A percentile compares a stretch with the other conserved stretches of the same genome.
phyloP scores from a whole-genome alignment of 2,113 vertebrate species.

The Chauna torquata region DNA sequence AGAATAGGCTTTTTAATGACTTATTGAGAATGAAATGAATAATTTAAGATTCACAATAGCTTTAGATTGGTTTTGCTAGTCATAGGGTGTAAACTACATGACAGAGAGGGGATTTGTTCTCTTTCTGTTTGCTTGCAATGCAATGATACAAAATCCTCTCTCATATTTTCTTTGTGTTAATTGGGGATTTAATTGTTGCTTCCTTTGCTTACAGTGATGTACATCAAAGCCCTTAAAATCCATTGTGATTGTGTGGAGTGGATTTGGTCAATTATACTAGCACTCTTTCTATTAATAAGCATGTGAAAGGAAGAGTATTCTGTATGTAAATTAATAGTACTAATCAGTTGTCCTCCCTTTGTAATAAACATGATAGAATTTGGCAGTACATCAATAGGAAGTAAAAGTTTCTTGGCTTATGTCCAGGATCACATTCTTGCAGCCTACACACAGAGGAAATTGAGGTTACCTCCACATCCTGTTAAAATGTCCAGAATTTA shows the following conservation, averaged over 20 bases:
- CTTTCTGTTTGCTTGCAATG: conserved; percentile 25
- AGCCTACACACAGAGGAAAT: background rate
- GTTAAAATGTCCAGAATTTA: background rate
- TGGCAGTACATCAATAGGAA: background rate
- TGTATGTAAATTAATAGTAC: conserved; percentile 49
- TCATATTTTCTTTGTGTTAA: conserved; percentile 53
- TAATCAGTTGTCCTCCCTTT: conserved; percentile 20
- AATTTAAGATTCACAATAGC: conserved; percentile 55
- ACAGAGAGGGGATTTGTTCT: conserved; percentile 15
- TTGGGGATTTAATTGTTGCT: conserved; percentile 62
- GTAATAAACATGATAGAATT: background rate
- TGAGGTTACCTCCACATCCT: background rate
- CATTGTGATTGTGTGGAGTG: conserved; percentile 58
- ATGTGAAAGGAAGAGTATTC: conserved; percentile 29
- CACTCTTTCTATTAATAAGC: conserved; percentile 57
- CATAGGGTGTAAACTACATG: conserved; percentile 1
- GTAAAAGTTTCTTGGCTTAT: background rate
- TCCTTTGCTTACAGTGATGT: conserved; percentile 36
- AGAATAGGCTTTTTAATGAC: conserved; percentile 22
- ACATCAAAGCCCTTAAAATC: conserved; percentile 58
- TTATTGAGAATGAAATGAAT: conserved; percentile 41
- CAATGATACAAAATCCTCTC: conserved; percentile 57
- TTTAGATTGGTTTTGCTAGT: conserved; percentile 42
- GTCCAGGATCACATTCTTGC: background rate
- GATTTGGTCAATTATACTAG: conserved; percentile 60